Evolutionary conservation across 2,888 invertebrate species (phyloP), one percentile per base, ranked within the genome.

Genomic region (Odontothrips loti): DNA sequence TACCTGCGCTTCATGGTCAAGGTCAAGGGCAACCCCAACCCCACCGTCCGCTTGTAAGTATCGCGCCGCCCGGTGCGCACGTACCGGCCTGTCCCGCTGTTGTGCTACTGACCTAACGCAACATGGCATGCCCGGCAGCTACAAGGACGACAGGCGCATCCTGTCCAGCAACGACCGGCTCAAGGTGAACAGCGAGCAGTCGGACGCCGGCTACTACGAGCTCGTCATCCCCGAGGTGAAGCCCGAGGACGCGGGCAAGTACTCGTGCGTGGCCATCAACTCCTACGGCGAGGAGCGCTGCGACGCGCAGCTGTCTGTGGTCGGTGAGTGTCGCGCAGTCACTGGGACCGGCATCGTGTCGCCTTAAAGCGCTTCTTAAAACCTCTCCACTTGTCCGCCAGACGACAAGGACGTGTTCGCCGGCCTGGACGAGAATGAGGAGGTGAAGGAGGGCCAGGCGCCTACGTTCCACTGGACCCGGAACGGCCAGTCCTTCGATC

Each of bases 11-110:
- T 96, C 87, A 94, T 96, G 93, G 91, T 96, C 82, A 95, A 95
- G 88, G 93, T 96, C 81, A 93, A 93, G 84, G 96, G 96, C 15
- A 93, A 95, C 85, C 96, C 97, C 0, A 94, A 93, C 86, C 98
- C 99, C 0, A 93, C 93, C 83, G 92, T 98, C 79, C 93, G 92
- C 87, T 98, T 98, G 98, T 97, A 89, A 92, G 94, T 92, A 85
- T 68, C 82, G 63, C 48, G n/a, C 51, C 78, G 34, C 34, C 34
- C 3, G 34, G 34, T 6, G n/a, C 34, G 34, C 2, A 43, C 34
- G 3, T 43, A 6, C 34, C 34, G 34, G 34, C 34, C 34, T 43
- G 6, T 4, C 34, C 34, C 34, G 3, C 34, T 43, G 34, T 43
- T n/a, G n/a, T n/a, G n/a, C n/a, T n/a, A n/a, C n/a, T n/a, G n/a